Evolutionary conservation across 2,888 invertebrate genomes (phyloP).

Genomic region (Malthinus flaveolus): DNA sequence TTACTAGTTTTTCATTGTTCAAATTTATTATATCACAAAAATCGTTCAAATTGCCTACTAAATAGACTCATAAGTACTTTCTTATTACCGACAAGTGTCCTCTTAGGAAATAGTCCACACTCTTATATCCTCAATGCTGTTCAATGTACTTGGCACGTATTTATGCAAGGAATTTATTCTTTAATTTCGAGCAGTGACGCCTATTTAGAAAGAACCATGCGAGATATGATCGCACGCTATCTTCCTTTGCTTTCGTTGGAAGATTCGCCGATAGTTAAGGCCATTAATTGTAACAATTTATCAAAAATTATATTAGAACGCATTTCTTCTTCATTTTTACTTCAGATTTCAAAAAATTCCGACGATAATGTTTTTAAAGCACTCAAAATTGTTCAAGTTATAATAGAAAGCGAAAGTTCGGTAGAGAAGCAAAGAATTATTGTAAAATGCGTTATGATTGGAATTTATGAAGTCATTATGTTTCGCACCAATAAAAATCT

Average conservation of each 20-base stretch:
- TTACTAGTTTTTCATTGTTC: conserved; percentile 46
- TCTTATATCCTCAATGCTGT: conserved; percentile 54
- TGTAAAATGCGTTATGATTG: conserved; percentile 39
- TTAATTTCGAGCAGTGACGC: conserved; percentile 55
- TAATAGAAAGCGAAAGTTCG: conserved; percentile 40
- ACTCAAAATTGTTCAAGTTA: conserved; percentile 43
- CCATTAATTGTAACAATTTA: conserved; percentile 39
- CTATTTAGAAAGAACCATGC: conserved; percentile 56
- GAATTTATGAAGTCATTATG: conserved; percentile 48
- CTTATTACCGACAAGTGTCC: conserved; percentile 57
- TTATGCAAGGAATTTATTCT: conserved; percentile 57
- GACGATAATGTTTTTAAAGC: conserved; percentile 46
- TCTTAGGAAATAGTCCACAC: conserved; percentile 55
- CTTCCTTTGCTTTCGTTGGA: conserved; percentile 44
- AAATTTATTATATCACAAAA: conserved; percentile 45
- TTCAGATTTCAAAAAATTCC: conserved; percentile 43
- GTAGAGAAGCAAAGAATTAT: conserved; percentile 28
- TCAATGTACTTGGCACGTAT: conserved; percentile 58
- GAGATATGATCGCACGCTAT: conserved; percentile 55
- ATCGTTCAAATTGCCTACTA: conserved; percentile 54
- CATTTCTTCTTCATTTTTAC: conserved; percentile 44
- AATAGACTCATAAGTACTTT: conserved; percentile 57
- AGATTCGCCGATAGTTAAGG: conserved; percentile 45
- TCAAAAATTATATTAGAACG: conserved; percentile 45
- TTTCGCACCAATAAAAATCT: conserved; percentile 44